Percentiles rank a stretch among this genome's conserved stretches.
Evolutionary conservation across 23 tunicate genomes (phyloP).

Genomic region (Halocynthia roretzi): DNA sequence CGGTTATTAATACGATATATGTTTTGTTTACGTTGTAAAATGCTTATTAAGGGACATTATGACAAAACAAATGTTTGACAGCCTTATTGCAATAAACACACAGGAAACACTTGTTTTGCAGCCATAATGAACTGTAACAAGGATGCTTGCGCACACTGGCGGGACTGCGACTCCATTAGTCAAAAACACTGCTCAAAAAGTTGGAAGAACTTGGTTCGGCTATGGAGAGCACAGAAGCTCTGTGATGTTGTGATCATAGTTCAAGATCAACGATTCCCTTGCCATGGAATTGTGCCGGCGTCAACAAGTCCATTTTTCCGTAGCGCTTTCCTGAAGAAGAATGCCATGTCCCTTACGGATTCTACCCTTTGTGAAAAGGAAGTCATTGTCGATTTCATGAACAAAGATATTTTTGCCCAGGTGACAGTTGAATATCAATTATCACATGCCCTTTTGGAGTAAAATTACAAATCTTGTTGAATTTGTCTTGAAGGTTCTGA

Average conservation of each 20-base stretch:
- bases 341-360: conserved; percentile 38
- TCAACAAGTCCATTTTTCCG: conserved; percentile 79
- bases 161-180: conserved; percentile 47
- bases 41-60: too few species aligned
- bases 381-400: conserved; percentile 69
- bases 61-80: too few species aligned
- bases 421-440: conserved; percentile 11
- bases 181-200: conserved; percentile 71
- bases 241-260: conserved; percentile 71
- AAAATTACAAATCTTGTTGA: neutral
- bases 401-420: conserved; percentile 60
- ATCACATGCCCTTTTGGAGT: neutral
- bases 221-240: conserved; percentile 85
- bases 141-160: conserved; percentile 39
- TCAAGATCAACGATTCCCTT: conserved; percentile 38
- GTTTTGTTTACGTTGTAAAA: too few species aligned
- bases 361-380: conserved; percentile 48
- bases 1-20: too few species aligned
- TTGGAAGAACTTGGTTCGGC: conserved; percentile 72
- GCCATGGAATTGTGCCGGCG: conserved; percentile 78
- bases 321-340: conserved; percentile 50
- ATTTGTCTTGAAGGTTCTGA: conserved; percentile 35
- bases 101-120: too few species aligned
- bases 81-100: too few species aligned
- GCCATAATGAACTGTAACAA: conserved; percentile 7